Conservation (phyloP, 2,113 vertebrate species). For the Cichladusa arquata region DNA sequence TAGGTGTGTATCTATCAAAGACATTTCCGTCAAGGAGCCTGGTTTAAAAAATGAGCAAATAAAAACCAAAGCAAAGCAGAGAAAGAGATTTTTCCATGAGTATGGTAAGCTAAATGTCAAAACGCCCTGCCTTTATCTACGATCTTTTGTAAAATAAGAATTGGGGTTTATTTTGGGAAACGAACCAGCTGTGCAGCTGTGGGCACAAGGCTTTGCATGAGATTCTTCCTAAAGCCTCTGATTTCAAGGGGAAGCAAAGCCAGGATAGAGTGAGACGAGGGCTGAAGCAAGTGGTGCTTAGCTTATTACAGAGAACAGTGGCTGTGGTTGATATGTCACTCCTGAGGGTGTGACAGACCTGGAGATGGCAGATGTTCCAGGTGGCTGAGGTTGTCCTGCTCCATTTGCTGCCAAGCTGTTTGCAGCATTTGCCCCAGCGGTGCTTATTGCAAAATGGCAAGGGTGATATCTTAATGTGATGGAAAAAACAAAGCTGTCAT, state of each 20-base stretch:
- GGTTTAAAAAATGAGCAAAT: neutral
- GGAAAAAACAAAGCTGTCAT: slow-evolving; percentile 29
- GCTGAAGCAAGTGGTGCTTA: neutral
- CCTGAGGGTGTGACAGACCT: neutral
- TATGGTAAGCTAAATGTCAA: neutral
- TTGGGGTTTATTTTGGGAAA: slow-evolving; percentile 17
- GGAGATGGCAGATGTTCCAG: slow-evolving; percentile 17
- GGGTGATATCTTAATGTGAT: slow-evolving; percentile 32
- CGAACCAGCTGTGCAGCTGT: neutral
- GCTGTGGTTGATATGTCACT: neutral
- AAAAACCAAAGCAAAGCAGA: neutral
- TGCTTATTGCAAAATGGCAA: neutral
- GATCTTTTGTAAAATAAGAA: neutral
- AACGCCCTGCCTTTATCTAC: neutral
- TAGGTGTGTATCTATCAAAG: neutral
- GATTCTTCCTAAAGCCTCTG: neutral
- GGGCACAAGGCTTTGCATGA: neutral
- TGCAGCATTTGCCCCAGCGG: neutral
- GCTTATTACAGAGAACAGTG: neutral
- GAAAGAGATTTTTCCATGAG: neutral
- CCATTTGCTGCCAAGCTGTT: slow-evolving; percentile 46
- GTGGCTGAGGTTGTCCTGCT: slow-evolving; percentile 9
- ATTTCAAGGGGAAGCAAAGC: slow-evolving; percentile 19
- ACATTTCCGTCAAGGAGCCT: neutral
- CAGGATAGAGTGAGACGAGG: neutral